Evolutionary conservation across 2,888 invertebrate genomes (phyloP), one percentile per base, ranked within the genome.

Genomic region (Osmoderma eremita): DNA sequence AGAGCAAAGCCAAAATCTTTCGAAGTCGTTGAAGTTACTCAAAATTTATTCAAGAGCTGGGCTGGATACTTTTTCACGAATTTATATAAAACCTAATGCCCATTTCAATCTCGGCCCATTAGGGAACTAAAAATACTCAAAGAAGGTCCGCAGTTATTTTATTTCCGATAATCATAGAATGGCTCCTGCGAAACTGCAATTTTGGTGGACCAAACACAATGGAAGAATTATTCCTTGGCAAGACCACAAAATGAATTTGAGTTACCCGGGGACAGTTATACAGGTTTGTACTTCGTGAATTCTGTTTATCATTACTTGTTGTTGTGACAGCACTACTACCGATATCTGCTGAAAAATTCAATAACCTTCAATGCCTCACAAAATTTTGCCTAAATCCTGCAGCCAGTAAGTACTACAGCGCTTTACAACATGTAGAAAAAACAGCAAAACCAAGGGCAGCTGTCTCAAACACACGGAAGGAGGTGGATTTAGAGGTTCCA

Each of bases 1-100:
- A 64, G 56, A 18, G 20, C 24, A 49, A 67, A 67, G 18, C 63
- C 63, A 53, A 24, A 22, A 10, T 45, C 63, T 45, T 63, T 67
- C 42, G 53, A 51, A 39, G 62, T 67, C 38, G 49, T 67, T 30
- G 62, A 63, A 48, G 30, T 51, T n/a, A 3, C 42, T 42, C 42
- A 42, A 42, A 13, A 42, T 42, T 42, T 42, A 42, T 42, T 42
- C 42, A 3, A 42, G 42, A 42, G 15, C 36, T 36, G 36, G 36
- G 5, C 42, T 42, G 42, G 42, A 42, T 42, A 42, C 42, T 42
- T 42, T 42, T 42, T 3, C 13, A 42, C 42, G 8, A 42, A 42
- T 42, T 42, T 42, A 42, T 42, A 42, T 15, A 42, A 42, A 42
- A 42, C 8, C 42, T n/a, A 42, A 3, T 42, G 42, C 4, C 42